These are phyloP conservation scores for Ecliptopera silaceata DNA, from an alignment of 2,888 invertebrate species.

Conservation along the genomic window DNA sequence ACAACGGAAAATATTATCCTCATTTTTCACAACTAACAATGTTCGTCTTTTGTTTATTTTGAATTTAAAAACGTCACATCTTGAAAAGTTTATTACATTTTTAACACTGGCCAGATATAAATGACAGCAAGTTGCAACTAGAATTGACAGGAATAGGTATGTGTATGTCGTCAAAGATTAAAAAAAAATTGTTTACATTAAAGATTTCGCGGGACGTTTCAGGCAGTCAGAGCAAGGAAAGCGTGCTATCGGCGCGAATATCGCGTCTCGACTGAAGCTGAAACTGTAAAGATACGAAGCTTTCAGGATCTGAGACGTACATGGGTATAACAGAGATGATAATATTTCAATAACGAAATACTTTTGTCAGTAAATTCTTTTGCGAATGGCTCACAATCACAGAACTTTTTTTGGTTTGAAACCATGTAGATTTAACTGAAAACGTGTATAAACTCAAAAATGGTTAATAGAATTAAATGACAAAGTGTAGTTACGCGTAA, in stretches of 20 bases:
- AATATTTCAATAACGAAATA: constrained; percentile 9
- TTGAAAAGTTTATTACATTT: constrained; percentile 10
- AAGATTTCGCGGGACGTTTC: constrained; percentile 23
- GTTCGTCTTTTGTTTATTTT: constrained; percentile 9
- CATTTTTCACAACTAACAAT: not conserved
- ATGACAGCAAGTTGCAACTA: not conserved
- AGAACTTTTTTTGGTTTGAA: not conserved
- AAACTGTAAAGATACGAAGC: constrained; percentile 14
- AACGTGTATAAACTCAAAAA: no score
- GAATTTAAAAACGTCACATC: constrained; percentile 20
- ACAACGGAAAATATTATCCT: constrained; percentile 11
- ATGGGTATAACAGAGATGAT: constrained; percentile 10
- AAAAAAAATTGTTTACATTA: constrained; percentile 24
- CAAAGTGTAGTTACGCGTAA: not conserved
- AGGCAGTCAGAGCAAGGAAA: constrained; percentile 6
- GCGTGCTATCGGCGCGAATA: constrained; percentile 32
- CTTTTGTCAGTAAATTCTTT: constrained; percentile 4
- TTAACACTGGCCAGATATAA: constrained; percentile 9
- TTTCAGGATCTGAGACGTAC: constrained; percentile 23
- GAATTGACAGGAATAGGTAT: not conserved
- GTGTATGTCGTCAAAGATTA: not conserved
- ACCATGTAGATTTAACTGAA: no score
- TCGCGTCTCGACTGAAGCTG: constrained; percentile 33
- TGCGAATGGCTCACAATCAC: not conserved
- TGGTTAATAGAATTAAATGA: constrained; percentile 1